Base-by-base conservation (phyloP, 2,113 vertebrate species). In the Microtus richardsoni region DNA sequence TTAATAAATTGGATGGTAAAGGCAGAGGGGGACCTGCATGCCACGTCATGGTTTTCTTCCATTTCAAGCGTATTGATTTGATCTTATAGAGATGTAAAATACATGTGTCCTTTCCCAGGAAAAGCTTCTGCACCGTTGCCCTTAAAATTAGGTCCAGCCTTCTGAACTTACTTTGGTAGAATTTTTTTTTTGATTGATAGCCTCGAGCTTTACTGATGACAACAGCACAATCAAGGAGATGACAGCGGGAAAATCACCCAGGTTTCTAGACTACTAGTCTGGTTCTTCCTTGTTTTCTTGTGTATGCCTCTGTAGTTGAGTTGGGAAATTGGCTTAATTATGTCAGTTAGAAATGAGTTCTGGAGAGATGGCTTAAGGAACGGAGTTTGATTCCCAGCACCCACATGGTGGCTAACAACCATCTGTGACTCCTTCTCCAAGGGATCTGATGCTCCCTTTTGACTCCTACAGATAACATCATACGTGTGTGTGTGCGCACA, bases 1-100 rank as follows among this genome's bases (percentile, higher is more conserved):
- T 22, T 96, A 62, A 96, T 96, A 96, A 97, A 94, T 97, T 95
- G 22, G 64, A 47, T 91, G n/a, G 93, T 97, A 62, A 96, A 95
- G 93, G 26, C 94, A 89, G 13, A 79, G 78, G 5, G 92, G 73
- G 28, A 0, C 0, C 88, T 9, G 12, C 1, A 7, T 49, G 47
- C 80, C 91, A 62, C 22, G 6, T 83, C 3, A 0, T 71, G 12
- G 75, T 71, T 58, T 47, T 79, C 92, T 92, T 93, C 22, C 79
- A 2, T 62, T 62, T 70, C 39, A 95, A 58, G 66, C 64, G 7
- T 33, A 9, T 49, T 19, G 17, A 11, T 89, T 94, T 91, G 41
- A 64, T 85, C 88, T 85, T 68, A 52, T 64, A 78, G 33, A 16
- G 7, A 11, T n/a, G 13, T n/a, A 12, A 73, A 71, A 74, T 8